Evolutionary conservation across 2,113 vertebrate species (phyloP).

Genomic region (Sakesphorus luctuosus): DNA sequence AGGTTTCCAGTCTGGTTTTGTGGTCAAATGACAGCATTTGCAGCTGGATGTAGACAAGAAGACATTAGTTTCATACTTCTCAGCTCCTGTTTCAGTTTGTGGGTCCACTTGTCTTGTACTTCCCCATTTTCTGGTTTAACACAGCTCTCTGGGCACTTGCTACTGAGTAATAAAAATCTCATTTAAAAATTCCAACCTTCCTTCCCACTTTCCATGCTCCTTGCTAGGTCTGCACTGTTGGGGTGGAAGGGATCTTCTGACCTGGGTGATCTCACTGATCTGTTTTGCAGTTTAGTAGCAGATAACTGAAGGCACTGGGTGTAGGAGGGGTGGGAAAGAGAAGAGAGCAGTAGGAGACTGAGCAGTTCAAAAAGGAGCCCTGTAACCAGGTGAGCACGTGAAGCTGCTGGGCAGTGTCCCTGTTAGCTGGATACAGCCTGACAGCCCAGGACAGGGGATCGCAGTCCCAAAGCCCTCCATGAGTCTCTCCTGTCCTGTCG

Average conservation of each 20-base stretch:
- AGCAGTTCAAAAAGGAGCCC: neutral
- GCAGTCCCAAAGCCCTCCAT: neutral
- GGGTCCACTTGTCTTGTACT: neutral
- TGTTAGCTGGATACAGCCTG: neutral
- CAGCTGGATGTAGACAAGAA: neutral
- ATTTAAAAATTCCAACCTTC: neutral
- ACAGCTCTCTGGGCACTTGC: neutral
- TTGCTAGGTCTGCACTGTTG: neutral
- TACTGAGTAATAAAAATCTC: neutral
- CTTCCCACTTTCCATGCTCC: neutral
- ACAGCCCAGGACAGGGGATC: neutral
- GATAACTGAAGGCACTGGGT: neutral
- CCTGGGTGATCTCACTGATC: neutral
- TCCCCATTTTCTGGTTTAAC: neutral
- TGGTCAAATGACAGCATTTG: neutral
- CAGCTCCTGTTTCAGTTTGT: neutral
- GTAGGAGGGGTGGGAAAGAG: neutral
- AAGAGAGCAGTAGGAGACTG: neutral
- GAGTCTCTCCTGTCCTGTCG: neutral
- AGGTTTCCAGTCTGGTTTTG: neutral
- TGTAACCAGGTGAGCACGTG: rapidly evolving
- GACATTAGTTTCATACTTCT: neutral
- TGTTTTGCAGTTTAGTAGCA: neutral
- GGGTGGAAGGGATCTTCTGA: neutral
- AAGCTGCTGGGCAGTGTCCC: neutral